Base-by-base conservation (phyloP, 2,113 vertebrate genomes). In the Thalassoma bifasciatum region DNA sequence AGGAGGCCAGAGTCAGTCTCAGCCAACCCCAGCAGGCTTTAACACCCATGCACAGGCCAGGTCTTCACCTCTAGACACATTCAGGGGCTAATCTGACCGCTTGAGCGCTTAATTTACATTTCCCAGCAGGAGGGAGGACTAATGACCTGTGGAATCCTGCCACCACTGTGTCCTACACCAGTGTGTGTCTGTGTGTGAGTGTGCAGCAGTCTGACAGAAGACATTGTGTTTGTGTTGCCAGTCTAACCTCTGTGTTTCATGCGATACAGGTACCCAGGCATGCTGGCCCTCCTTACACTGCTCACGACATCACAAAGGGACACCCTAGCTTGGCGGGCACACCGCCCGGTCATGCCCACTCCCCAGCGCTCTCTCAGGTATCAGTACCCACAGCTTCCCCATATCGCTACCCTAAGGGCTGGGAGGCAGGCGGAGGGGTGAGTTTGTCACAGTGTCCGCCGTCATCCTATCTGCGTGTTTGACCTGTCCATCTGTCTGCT, bases 271-370 rank as follows among this genome's bases (percentile, higher is more conserved):
- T 99, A 92, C 94, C 97, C 81, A 96, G 97, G 91, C 97, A 97
- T 52, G 93, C 95, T 63, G 94, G 96, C 79, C 93, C 96, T 83
- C 94, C 95, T 79, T 99, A 95, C 82, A 91, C 94, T 89, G 91
- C 96, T 87, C 97, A 99, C 88, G 98, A 99, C 92, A 93, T 99
- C 93, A 95, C 92, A 92, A 99, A 99, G 95, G 97, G 96, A 92
- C 98, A 97, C 88, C 95, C 96, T 12, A 96, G 92, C 83, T 95
- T 99, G 88, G 94, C 95, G 46, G 96, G 95, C 75, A 98, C 97
- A 0, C 96, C 97, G 24, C 96, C 97, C 22, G 96, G 96, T 92
- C 98, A 98, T 91, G 95, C 96, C 23, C 94, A 97, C 81, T 96
- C 97, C 85, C 95, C 95, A 67, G 95, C 95, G 86, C 96, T 99